phyloP scores from a whole-genome alignment of 1,140 invertebrate genomes.

The Drosophila cardini region DNA sequence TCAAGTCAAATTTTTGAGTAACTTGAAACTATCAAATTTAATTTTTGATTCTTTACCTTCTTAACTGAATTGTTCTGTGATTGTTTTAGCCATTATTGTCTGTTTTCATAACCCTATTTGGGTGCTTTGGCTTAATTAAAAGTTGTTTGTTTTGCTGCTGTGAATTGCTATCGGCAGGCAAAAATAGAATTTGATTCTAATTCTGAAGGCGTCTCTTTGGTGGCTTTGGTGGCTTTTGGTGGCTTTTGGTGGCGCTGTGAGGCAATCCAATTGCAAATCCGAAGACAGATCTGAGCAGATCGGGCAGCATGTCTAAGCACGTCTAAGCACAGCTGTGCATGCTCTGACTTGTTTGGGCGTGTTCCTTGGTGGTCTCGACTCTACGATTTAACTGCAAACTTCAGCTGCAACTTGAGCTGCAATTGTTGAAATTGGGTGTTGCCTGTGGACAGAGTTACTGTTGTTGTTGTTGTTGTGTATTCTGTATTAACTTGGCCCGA shows the following conservation, averaged over 20 bases:
- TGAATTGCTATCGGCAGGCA: constrained; percentile 56
- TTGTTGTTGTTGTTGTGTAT: constrained; percentile 18
- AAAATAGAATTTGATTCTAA: constrained; percentile 68
- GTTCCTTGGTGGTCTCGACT: constrained; percentile 57
- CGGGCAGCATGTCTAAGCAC: no score
- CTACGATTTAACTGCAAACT: constrained; percentile 4
- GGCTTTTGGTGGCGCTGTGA: not conserved
- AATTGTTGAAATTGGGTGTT: constrained; percentile 77
- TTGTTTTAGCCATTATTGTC: not conserved
- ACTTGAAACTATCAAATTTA: no score
- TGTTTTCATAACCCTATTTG: constrained; percentile 1
- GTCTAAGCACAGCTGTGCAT: constrained; percentile 65
- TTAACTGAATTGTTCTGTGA: not conserved
- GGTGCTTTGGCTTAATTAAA: not conserved
- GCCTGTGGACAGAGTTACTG: constrained; percentile 25
- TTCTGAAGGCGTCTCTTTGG: constrained; percentile 30
- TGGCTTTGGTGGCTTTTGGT: constrained; percentile 3
- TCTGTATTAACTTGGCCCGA: constrained; percentile 44
- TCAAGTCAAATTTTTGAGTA: no score
- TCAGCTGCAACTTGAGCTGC: constrained; percentile 22
- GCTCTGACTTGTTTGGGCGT: constrained; percentile 74
- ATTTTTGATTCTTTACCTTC: no score
- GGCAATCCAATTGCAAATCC: constrained; percentile 27
- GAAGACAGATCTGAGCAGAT: constrained; percentile 48
- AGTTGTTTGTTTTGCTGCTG: constrained; percentile 23